phyloP scores from a whole-genome alignment of 2,888 invertebrate genomes.

The Tinea semifulvella region DNA sequence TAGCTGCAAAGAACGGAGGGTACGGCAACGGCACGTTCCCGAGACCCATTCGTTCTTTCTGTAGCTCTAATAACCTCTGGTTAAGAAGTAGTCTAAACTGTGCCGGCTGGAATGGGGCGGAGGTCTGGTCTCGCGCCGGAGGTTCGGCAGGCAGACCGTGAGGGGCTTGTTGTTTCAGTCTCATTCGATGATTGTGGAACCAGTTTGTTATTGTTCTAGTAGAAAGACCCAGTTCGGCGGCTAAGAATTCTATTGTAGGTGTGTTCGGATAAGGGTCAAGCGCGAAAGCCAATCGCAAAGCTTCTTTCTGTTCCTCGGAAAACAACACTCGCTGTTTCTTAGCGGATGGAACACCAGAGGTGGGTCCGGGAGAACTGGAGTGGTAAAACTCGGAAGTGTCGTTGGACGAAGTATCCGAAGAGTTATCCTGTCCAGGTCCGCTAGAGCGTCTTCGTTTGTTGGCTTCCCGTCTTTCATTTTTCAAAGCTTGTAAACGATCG shows the following conservation, averaged over 20 bases:
- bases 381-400: constrained; percentile 90
- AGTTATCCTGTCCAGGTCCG: constrained; percentile 85
- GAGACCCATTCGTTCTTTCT: constrained; percentile 84
- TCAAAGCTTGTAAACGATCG: constrained; percentile 89
- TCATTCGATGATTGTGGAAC: constrained; percentile 99
- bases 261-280: constrained; percentile 98
- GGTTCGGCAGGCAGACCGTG: constrained; percentile 79
- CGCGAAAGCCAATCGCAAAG: constrained; percentile 91
- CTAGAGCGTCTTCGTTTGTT: constrained; percentile 89
- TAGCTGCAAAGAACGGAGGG: constrained; percentile 81
- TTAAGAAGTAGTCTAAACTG: constrained; percentile 89
- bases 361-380: constrained; percentile 83
- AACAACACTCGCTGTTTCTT: constrained; percentile 96
- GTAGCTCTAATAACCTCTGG: constrained; percentile 87
- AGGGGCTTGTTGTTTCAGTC: constrained; percentile 90
- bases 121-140: constrained; percentile 76
- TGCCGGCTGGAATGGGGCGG: constrained; percentile 88
- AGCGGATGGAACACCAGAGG: constrained; percentile 80
- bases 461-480: constrained; percentile 90
- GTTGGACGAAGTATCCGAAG: constrained; percentile 87
- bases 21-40: constrained; percentile 80
- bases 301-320: constrained; percentile 98
- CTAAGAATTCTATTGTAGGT: constrained; percentile 94
- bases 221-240: constrained; percentile 88
- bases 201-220: constrained; percentile 98